Base-by-base conservation (phyloP, 2,888 invertebrate genomes). In the Timema podura region DNA sequence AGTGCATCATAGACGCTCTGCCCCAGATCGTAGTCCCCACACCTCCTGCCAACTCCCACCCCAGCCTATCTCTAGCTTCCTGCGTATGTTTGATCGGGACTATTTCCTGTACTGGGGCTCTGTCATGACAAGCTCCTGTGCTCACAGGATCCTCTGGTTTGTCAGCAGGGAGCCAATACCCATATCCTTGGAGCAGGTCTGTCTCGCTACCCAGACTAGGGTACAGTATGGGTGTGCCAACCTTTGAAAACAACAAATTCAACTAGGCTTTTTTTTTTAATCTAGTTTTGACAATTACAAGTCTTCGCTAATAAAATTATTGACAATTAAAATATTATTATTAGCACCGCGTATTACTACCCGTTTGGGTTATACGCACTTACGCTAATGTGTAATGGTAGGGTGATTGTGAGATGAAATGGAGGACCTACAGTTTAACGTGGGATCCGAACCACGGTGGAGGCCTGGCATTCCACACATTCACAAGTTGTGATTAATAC, bases 41-140 rank as follows among this genome's bases (percentile, higher is more conserved):
- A 84, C 83, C 0, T 80, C 82, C 0, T 83, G 83, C 1, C 83
- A 85, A 13, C 79, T 89, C n/a, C 81, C 83, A 0, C 84, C 85
- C 0, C 79, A 81, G n/a, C 83, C 85, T 0, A 78, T 90, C 76
- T 81, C 81, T 5, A 79, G 79, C 1, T 79, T 88, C 0, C 71
- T 89, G 9, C 83, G 83, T 5, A 82, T 85, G 77, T 89, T 90
- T 76, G 78, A 76, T 11, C 81, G 83, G 73, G 89, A 90, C 78
- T 90, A 88, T 77, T 88, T 88, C 73, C 73, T 88, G 2, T 90
- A 90, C 75, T 87, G 87, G 85, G 89, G 89, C 0, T 82, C 81
- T 11, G 78, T 88, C 61, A 78, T 77, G 2, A 85, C 84, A 0
- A 78, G 78, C 0, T 77, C 77, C 8, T 84, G 84, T 16, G 77